Evolutionary conservation across 2,113 vertebrate genomes (phyloP).

Genomic region (Sander lucioperca): DNA sequence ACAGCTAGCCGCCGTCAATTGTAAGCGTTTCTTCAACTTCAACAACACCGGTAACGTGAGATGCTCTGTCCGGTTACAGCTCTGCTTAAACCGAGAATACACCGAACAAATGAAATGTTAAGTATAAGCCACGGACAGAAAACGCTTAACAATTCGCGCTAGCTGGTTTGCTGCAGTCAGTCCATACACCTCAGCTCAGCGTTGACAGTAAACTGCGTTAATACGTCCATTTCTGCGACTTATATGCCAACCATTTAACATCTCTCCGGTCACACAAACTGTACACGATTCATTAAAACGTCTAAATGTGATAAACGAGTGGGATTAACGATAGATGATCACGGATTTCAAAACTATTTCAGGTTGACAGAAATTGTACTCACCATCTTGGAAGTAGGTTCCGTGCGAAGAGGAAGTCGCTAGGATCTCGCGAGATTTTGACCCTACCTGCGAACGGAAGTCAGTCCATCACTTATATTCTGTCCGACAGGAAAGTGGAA

Average conservation of each 20-base stretch:
- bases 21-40: accelerated
- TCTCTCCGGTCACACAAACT: accelerated
- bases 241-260: neutral
- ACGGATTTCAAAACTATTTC: conserved; percentile 55
- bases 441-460: conserved; percentile 46
- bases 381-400: conserved; percentile 86
- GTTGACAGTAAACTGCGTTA: neutral
- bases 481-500: neutral
- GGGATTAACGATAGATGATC: conserved; percentile 54
- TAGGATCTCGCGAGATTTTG: conserved; percentile 77
- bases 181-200: neutral
- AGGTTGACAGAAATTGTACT: conserved; percentile 17
- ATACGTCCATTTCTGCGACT: accelerated
- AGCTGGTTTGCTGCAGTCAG: neutral
- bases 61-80: accelerated
- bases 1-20: neutral
- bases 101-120: accelerated
- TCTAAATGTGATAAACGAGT: accelerated
- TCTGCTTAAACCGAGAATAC: accelerated
- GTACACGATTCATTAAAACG: accelerated
- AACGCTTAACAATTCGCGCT: accelerated
- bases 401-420: conserved; percentile 83
- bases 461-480: conserved; percentile 6
- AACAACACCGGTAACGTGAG: neutral
- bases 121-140: neutral